Conservation (phyloP, 2,797 vertebrate genomes). For the Sebastes trivittatus region DNA sequence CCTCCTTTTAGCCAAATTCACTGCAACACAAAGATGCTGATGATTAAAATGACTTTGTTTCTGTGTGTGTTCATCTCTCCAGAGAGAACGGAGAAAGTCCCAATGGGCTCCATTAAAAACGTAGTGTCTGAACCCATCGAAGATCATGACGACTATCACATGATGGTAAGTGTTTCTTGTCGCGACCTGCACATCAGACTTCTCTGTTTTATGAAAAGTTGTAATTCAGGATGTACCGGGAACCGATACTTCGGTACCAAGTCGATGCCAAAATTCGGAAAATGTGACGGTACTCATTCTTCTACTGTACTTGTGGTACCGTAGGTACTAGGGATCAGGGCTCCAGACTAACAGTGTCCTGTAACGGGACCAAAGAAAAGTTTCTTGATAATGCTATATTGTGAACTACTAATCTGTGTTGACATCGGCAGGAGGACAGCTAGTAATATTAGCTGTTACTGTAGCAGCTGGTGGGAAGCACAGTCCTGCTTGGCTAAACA, state of each 20-base stretch:
- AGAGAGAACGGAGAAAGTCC: slow-evolving; percentile 99
- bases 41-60: neutral
- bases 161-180: slow-evolving; percentile 89
- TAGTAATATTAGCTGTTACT: too few relatives aligned
- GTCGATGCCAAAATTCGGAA: too few relatives aligned
- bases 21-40: neutral
- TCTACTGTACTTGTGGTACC: neutral
- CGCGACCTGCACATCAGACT: neutral
- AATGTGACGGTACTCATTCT: too few relatives aligned
- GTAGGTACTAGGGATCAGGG: too few relatives aligned
- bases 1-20: neutral
- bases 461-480: too few relatives aligned
- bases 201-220: neutral
- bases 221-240: fast-evolving
- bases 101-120: slow-evolving; percentile 99
- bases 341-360: too few relatives aligned
- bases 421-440: too few relatives aligned
- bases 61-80: slow-evolving; percentile 43
- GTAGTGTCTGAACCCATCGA: slow-evolving; percentile 98
- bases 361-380: too few relatives aligned
- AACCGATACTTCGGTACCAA: too few relatives aligned
- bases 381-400: too few relatives aligned
- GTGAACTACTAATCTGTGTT: too few relatives aligned
- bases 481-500: too few relatives aligned
- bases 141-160: slow-evolving; percentile 97